A percentile compares a stretch with the other conserved stretches of the same genome.
phyloP scores from a whole-genome alignment of 2,113 vertebrate species.

The Sinocyclocheilus maitianheensis region DNA sequence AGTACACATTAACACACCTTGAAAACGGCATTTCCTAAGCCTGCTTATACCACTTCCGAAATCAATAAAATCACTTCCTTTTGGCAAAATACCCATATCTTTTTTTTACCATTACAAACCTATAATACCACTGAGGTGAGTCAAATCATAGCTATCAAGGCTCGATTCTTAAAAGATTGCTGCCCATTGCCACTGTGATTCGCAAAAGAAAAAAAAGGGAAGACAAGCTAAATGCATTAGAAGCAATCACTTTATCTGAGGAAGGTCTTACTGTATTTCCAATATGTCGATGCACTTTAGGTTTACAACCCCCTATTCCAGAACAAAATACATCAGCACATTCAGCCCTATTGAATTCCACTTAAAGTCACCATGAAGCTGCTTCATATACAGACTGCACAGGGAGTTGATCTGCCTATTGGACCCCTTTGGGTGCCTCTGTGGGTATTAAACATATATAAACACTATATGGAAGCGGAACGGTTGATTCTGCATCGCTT shows the following conservation, averaged over 20 bases:
- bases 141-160: neutral
- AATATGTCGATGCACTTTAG: slow-evolving; percentile 49
- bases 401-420: neutral
- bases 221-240: slow-evolving; percentile 45
- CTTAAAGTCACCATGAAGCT: slow-evolving; percentile 34
- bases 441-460: slow-evolving; percentile 14
- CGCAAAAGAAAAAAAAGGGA: neutral
- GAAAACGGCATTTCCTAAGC: neutral
- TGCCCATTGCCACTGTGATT: slow-evolving; percentile 1
- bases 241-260: slow-evolving; percentile 43
- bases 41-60: neutral
- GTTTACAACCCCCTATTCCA: neutral
- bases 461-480: neutral
- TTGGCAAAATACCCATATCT: neutral
- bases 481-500: neutral
- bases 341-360: slow-evolving; percentile 25
- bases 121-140: neutral
- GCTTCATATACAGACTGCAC: slow-evolving; percentile 27
- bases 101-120: slow-evolving; percentile 14
- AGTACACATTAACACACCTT: neutral
- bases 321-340: slow-evolving; percentile 37
- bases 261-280: slow-evolving; percentile 43
- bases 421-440: neutral
- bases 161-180: slow-evolving; percentile 4
- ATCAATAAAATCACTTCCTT: slow-evolving; percentile 21